phyloP scores from a whole-genome alignment of 1,140 invertebrate species.

The Neodiprion lecontei region DNA sequence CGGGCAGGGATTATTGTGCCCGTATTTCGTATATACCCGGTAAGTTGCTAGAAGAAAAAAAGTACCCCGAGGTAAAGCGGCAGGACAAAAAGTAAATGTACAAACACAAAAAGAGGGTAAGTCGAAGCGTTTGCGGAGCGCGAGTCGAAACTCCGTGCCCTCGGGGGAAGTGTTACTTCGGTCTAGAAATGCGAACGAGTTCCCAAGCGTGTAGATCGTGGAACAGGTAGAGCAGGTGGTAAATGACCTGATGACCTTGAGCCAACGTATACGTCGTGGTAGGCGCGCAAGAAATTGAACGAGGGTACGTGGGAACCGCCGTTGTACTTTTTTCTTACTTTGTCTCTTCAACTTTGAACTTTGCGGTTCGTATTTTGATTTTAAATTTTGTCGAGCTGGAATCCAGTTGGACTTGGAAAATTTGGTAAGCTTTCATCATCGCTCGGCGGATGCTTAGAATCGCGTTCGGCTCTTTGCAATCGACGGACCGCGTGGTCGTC shows the following conservation, averaged over 20 bases:
- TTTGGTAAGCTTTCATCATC: neutral
- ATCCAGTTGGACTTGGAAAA: neutral
- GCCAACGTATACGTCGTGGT: constrained; percentile 38
- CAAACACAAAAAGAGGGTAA: neutral
- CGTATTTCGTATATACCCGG: no score
- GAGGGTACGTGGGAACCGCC: neutral
- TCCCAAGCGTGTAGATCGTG: constrained; percentile 42
- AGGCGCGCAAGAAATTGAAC: neutral
- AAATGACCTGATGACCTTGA: constrained; percentile 60
- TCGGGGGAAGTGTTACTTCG: constrained; percentile 28
- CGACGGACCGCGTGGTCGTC: neutral
- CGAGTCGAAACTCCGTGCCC: constrained; percentile 29
- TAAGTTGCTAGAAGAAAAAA: no score
- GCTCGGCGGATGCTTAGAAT: no score
- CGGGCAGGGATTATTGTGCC: no score
- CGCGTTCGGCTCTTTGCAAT: no score
- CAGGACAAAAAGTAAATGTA: no score
- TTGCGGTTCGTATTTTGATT: neutral
- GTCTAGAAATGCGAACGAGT: neutral
- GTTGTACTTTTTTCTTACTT: neutral
- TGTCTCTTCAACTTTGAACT: neutral
- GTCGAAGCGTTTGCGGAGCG: neutral
- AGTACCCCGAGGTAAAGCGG: no score
- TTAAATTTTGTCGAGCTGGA: neutral
- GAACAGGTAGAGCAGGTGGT: constrained; percentile 54